Evolutionary conservation across 1,140 invertebrate genomes (phyloP).

Genomic region (Episyrphus balteatus): DNA sequence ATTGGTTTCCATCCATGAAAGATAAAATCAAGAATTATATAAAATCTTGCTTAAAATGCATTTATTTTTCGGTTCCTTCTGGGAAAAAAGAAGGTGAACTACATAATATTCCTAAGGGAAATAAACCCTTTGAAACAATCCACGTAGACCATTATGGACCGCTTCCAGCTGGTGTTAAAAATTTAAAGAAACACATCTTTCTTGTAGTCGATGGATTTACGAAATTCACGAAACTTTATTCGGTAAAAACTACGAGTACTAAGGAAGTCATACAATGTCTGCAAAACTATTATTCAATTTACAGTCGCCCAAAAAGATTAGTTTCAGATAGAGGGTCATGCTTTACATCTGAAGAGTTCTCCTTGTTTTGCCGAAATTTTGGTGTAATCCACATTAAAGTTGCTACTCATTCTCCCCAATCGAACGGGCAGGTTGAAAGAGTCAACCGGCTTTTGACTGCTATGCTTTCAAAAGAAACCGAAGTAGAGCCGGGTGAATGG

Average conservation of each 20-base stretch:
- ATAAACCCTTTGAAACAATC: constrained; percentile 15
- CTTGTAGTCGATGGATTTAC: constrained; percentile 31
- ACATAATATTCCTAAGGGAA: constrained; percentile 22
- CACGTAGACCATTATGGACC: constrained; percentile 27
- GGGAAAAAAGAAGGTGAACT: constrained; percentile 15
- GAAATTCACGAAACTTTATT: constrained; percentile 1
- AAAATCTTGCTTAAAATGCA: constrained; percentile 15
- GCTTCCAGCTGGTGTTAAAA: constrained; percentile 14
- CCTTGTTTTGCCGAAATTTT: constrained; percentile 7
- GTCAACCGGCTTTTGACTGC: neutral
- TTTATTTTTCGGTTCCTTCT: constrained; percentile 9
- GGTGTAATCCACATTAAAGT: constrained; percentile 7
- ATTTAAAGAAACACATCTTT: constrained; percentile 32
- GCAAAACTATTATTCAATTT: constrained; percentile 1
- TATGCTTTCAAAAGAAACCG: neutral
- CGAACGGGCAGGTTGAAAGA: constrained; percentile 14
- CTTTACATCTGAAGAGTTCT: constrained; percentile 14
- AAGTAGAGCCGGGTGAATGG: constrained; percentile 9
- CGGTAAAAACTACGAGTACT: constrained; percentile 7
- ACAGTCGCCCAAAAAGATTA: constrained; percentile 10
- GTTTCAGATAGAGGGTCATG: constrained; percentile 16
- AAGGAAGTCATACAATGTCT: constrained; percentile 17
- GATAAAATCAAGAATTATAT: constrained; percentile 12
- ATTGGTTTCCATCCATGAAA: constrained; percentile 18
- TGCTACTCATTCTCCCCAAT: too few species aligned